These are phyloP conservation scores for Morus bassanus DNA, from an alignment of 2,797 vertebrate genomes.

Conservation along the genomic window DNA sequence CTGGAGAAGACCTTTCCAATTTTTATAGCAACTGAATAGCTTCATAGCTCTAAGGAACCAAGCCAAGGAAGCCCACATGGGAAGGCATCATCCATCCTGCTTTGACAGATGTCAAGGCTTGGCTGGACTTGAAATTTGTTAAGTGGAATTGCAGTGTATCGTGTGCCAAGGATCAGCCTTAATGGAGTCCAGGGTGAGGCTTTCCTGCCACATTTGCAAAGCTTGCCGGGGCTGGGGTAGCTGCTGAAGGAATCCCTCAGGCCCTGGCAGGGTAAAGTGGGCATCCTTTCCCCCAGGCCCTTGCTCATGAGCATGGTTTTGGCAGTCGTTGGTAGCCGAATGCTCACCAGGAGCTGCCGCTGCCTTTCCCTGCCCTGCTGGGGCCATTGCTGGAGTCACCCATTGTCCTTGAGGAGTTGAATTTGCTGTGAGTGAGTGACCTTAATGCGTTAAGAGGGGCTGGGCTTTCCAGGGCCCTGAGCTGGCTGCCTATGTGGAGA, in stretches of 20 bases:
- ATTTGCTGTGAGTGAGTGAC: neutral
- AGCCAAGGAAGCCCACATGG: neutral
- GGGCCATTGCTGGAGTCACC: neutral
- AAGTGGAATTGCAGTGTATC: rapidly evolving
- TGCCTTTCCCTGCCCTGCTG: neutral
- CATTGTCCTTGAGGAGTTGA: neutral
- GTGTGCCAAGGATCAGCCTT: neutral
- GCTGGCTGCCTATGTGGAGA: neutral
- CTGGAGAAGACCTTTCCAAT: neutral
- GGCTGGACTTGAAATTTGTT: neutral
- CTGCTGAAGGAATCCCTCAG: neutral
- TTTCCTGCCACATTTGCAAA: neutral
- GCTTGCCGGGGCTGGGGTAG: neutral
- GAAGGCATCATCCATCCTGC: neutral
- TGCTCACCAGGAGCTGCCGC: neutral
- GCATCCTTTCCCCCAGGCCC: neutral
- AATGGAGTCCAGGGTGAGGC: neutral
- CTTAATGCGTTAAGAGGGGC: neutral
- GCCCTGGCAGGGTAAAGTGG: neutral
- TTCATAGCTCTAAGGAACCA: neutral
- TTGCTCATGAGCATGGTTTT: neutral
- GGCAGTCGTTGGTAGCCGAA: neutral
- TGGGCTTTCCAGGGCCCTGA: neutral
- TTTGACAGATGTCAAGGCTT: neutral
- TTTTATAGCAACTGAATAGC: neutral